Evolutionary conservation across 2,113 vertebrate genomes (phyloP), one percentile per base, ranked within the genome.

Genomic region (Mus pahari): DNA sequence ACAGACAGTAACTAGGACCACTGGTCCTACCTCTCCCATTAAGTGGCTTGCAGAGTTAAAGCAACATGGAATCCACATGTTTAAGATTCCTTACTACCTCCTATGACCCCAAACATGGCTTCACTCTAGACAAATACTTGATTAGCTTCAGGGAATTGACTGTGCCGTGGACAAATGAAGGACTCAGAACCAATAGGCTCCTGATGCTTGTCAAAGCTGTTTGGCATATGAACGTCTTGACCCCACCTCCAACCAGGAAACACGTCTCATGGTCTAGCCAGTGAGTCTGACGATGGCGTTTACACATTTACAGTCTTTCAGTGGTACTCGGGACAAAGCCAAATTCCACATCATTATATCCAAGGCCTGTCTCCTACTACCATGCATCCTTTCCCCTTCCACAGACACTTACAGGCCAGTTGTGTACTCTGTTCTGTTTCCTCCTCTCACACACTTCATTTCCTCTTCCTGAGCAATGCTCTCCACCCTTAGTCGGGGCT

Each of bases 91-190:
- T 42, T 12, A 17, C 4, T 28, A 20, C 1, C 64, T 86, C 31
- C 60, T 81, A 70, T n/a, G 64, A 71, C 20, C 17, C 33, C 66
- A 39, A 91, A n/a, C 1, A 5, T 45, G 89, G 7, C 16, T 13
- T 74, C 50, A 42, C 17, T 53, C 55, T 31, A 36, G 14, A 31
- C 28, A 70, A 84, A 75, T 83, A 79, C 31, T 20, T 20, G 9
- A 87, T 53, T 71, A 86, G 78, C 89, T 91, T 79, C 28, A 39
- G 68, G 74, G 42, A 62, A 86, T 20, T 50, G 68, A 50, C 20
- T 16, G 3, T 12, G 68, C 17, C 6, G 31, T 0, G 70, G 74
- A 79, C 10, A 55, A 74, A 79, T 12, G 86, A 19, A 16, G 2
- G 73, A 31, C 7, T 50, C 11, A 62, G 83, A 90, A 60, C 4